Conservation (phyloP, 1,140 invertebrate species). For the Ladona fulva region DNA sequence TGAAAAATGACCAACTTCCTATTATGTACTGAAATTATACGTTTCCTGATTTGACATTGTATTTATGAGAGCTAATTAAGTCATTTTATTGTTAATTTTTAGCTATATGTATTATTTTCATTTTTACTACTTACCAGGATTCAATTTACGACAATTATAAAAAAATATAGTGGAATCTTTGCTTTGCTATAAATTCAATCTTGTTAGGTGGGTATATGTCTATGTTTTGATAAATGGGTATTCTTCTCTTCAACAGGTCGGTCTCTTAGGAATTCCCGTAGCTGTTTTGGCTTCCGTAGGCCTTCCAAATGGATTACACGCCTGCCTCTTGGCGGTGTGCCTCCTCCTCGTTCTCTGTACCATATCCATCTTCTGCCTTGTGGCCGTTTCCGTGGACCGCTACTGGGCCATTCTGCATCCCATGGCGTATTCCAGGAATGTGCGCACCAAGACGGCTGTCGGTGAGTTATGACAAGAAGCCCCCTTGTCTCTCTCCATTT, state of each 20-base stretch:
- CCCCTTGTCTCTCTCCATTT: too few relatives aligned
- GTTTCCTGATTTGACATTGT: too few relatives aligned
- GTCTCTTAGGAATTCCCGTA: slow-evolving; percentile 69
- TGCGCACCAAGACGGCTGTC: slow-evolving; percentile 71
- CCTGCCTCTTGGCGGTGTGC: slow-evolving; percentile 79
- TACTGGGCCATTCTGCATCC: slow-evolving; percentile 88
- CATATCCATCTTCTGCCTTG: slow-evolving; percentile 82
- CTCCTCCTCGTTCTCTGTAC: slow-evolving; percentile 80
- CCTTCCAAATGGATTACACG: slow-evolving; percentile 64
- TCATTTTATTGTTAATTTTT: too few relatives aligned
- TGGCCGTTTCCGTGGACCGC: slow-evolving; percentile 81
- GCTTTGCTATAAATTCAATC: too few relatives aligned
- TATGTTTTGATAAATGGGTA: not conserved
- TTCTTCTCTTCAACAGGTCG: slow-evolving; percentile 41
- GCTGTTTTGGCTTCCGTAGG: slow-evolving; percentile 69
- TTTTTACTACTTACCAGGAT: too few relatives aligned
- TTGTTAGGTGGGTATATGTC: too few relatives aligned
- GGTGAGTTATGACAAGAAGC: slow-evolving; percentile 62
- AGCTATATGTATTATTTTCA: too few relatives aligned
- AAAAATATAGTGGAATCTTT: too few relatives aligned
- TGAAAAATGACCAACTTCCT: too few relatives aligned
- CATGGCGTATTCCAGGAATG: slow-evolving; percentile 79
- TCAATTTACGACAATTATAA: too few relatives aligned
- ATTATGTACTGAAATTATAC: too few relatives aligned
- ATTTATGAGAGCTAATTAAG: too few relatives aligned